phyloP scores from a whole-genome alignment of 1,140 invertebrate genomes.

The Bicyclus anynana region DNA sequence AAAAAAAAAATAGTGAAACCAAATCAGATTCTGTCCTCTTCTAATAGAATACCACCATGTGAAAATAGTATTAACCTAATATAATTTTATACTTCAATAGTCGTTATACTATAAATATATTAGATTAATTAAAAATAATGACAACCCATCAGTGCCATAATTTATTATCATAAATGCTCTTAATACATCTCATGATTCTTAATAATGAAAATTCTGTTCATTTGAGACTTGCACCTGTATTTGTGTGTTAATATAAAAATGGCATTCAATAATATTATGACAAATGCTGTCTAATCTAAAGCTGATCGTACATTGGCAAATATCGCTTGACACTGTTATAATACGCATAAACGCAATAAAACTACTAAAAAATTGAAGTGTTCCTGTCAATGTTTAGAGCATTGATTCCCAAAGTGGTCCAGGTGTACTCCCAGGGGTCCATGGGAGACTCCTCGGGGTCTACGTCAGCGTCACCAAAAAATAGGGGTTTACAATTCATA shows the following conservation, averaged over 20 bases:
- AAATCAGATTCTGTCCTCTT: conserved; percentile 65
- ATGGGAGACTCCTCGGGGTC: too few species aligned
- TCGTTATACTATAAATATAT: conserved; percentile 24
- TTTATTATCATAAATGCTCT: conserved; percentile 37
- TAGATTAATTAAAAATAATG: conserved; percentile 24
- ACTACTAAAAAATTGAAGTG: too few species aligned
- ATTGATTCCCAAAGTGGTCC: too few species aligned
- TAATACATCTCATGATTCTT: conserved; percentile 29
- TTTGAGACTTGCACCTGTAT: conserved; percentile 69
- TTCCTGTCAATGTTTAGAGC: too few species aligned
- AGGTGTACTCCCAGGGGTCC: too few species aligned
- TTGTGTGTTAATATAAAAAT: conserved; percentile 37
- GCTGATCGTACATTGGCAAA: too few species aligned
- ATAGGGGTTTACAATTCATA: too few species aligned
- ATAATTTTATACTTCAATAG: conserved; percentile 34
- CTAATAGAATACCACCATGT: conserved; percentile 27
- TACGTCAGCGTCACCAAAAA: too few species aligned
- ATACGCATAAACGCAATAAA: too few species aligned
- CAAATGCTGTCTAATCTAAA: conserved; percentile 43
- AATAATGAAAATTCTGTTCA: conserved; percentile 30
- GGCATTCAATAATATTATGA: conserved; percentile 33
- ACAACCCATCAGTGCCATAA: conserved; percentile 17
- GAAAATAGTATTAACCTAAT: conserved; percentile 34
- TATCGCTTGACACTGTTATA: too few species aligned
- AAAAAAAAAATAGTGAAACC: conserved; percentile 39